Base-by-base conservation (phyloP, 2,113 vertebrate genomes). In the Heloderma charlesbogerti region DNA sequence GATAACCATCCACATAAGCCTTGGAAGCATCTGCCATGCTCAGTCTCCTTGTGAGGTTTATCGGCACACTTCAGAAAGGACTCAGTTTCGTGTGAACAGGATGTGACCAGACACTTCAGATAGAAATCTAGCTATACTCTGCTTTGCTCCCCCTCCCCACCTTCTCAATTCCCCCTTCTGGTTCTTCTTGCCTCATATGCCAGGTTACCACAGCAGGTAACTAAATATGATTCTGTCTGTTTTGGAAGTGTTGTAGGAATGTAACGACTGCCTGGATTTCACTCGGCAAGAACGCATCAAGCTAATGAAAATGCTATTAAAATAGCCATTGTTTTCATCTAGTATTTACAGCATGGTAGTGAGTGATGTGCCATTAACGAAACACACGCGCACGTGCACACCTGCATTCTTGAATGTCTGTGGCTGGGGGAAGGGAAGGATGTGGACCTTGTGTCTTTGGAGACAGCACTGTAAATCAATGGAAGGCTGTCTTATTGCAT, bases 301-400 rank as follows among this genome's bases (percentile, higher is more conserved):
- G 22, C 69, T 92, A 81, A 91, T 86, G 91, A 94, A 93, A 95
- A 86, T 7, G 12, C 27, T 0, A 0, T 67, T 93, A 86, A 90
- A 90, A 71, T 45, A 54, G 84, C 89, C 84, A 54, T 3, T 81
- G 8, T 72, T 40, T 75, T 87, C 48, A 29, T 75, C 86, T 67
- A 51, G 54, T 54, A 84, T 95, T 92, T 90, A 78, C 51, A 78
- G 57, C 20, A 6, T 66, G 43, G 81, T 82, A 72, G 81, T 77
- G 92, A 85, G 88, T 88, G 93, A 69, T 1, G 0, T 91, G 82
- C 45, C 40, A 22, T 91, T 94, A 90, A 88, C 60, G 77, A 82
- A 83, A 79, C 37, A 63, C 72, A 6, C 18, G 13, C 60, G 34
- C 18, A 78, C 8, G 66, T 27, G 79, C 48, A 79, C 87, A 89